Conservation (phyloP, 1,140 invertebrate genomes). For the Eueides isabella region DNA sequence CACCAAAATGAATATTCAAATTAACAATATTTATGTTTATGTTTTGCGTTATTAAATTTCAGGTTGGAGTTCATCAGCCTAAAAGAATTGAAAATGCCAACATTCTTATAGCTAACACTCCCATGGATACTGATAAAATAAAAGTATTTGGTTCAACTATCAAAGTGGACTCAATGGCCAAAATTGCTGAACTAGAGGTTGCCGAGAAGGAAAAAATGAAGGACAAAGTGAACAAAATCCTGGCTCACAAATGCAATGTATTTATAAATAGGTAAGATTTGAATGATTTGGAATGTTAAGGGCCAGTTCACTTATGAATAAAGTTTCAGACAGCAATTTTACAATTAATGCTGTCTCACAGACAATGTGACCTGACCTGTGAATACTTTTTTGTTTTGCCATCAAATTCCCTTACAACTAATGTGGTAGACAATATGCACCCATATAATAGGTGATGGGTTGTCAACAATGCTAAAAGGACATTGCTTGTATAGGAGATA, state of each 20-base stretch:
- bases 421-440: too few species aligned
- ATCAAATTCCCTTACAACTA: too few species aligned
- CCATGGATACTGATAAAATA: constrained; percentile 99
- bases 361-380: too few species aligned
- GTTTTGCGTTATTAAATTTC: constrained; percentile 12
- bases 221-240: constrained; percentile 98
- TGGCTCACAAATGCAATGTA: constrained; percentile 98
- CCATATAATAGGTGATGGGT: too few species aligned
- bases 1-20: too few species aligned
- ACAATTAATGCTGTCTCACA: too few species aligned
- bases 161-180: constrained; percentile 98
- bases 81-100: constrained; percentile 95
- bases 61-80: constrained; percentile 89
- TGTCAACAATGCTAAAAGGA: too few species aligned
- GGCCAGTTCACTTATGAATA: too few species aligned
- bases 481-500: too few species aligned
- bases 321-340: too few species aligned
- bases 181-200: constrained; percentile 98
- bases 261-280: constrained; percentile 95
- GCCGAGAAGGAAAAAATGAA: constrained; percentile 99
- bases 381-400: too few species aligned
- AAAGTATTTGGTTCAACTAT: constrained; percentile 99
- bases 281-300: too few species aligned
- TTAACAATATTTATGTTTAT: neutral
- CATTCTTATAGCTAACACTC: constrained; percentile 99